A percentile compares a stretch with the other conserved stretches of the same genome.
These are phyloP conservation scores for Mastigias papua DNA, from an alignment of 30 jellyfish, hydroid and myxozoan genomes.

Conservation along the genomic window DNA sequence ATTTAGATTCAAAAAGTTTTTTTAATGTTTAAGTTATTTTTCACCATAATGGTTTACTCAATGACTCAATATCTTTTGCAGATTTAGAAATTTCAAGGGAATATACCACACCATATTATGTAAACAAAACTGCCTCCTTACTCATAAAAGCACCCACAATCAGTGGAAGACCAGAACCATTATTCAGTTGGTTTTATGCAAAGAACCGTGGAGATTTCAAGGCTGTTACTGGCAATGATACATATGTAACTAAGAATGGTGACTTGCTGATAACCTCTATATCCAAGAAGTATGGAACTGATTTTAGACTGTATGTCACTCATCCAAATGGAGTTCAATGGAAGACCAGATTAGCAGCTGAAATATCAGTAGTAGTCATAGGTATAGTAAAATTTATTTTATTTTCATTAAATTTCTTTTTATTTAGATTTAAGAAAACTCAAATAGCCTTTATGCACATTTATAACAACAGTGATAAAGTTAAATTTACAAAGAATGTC, in stretches of 20 bases:
- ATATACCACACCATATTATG: constrained; percentile 35
- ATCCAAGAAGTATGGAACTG: constrained; percentile 18
- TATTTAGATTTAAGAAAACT: no score
- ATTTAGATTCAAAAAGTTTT: no score
- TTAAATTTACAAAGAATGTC: no score
- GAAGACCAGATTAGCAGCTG: constrained; percentile 7
- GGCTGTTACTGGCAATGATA: background rate
- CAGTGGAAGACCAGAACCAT: constrained; percentile 53
- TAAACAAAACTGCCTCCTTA: constrained; percentile 12
- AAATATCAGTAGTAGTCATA: constrained; percentile 23
- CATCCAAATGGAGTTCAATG: constrained; percentile 11
- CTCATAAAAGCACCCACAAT: constrained; percentile 59
- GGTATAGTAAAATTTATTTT: constrained; percentile 10
- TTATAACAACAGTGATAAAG: no score
- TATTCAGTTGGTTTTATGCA: constrained; percentile 16
- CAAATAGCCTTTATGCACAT: background rate
- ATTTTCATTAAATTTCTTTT: no score
- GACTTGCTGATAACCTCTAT: constrained; percentile 53
- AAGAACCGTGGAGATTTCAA: constrained; percentile 20
- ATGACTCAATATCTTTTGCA: background rate
- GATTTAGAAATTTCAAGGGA: constrained; percentile 13
- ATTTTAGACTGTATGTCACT: constrained; percentile 1
- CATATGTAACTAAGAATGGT: constrained; percentile 28
- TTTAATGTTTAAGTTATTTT: no score
- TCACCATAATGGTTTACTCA: background rate